Percentiles rank a stretch among this genome's conserved stretches.
Evolutionary conservation across 2,888 invertebrate genomes (phyloP).

Genomic region (Drosophila nr. perissopoda): DNA sequence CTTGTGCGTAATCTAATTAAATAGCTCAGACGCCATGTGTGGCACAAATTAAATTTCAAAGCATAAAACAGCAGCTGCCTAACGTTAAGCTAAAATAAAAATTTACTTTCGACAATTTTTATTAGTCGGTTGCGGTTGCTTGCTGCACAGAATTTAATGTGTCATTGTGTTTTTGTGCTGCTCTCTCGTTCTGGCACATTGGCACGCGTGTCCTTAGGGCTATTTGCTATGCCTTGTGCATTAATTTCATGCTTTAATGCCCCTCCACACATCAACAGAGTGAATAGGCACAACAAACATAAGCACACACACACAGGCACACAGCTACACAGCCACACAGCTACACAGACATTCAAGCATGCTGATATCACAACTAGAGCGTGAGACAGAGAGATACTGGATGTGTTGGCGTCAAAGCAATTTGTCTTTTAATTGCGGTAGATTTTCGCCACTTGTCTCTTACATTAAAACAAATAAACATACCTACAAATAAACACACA

Average conservation of each 20-base stretch:
- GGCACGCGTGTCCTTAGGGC: conserved; percentile 58
- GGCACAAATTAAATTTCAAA: conserved; percentile 55
- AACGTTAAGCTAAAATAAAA: conserved; percentile 49
- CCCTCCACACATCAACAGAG: conserved; percentile 37
- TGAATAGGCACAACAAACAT: conserved; percentile 11
- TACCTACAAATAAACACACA: neutral
- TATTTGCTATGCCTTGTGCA: conserved; percentile 61
- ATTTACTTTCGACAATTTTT: conserved; percentile 62
- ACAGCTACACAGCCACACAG: neutral
- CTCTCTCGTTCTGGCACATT: conserved; percentile 13
- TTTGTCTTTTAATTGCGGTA: conserved; percentile 66
- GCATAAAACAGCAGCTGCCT: conserved; percentile 30
- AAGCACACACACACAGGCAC: conserved; percentile 6
- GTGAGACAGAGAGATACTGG: conserved; percentile 19
- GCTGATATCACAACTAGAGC: conserved; percentile 45
- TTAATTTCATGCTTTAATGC: conserved; percentile 72
- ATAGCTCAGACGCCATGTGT: conserved; percentile 59
- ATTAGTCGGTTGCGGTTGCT: conserved; percentile 52
- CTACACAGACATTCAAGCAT: conserved; percentile 1
- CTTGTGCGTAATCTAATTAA: conserved; percentile 39
- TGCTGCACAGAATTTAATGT: conserved; percentile 51
- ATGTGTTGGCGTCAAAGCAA: conserved; percentile 54
- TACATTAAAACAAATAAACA: neutral
- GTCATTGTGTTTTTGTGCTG: conserved; percentile 10
- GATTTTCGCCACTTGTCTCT: conserved; percentile 50